A percentile compares a stretch with the other conserved stretches of the same genome.
Evolutionary conservation across 2,797 vertebrate species (phyloP).

Genomic region (Peromyscus melanophrys): DNA sequence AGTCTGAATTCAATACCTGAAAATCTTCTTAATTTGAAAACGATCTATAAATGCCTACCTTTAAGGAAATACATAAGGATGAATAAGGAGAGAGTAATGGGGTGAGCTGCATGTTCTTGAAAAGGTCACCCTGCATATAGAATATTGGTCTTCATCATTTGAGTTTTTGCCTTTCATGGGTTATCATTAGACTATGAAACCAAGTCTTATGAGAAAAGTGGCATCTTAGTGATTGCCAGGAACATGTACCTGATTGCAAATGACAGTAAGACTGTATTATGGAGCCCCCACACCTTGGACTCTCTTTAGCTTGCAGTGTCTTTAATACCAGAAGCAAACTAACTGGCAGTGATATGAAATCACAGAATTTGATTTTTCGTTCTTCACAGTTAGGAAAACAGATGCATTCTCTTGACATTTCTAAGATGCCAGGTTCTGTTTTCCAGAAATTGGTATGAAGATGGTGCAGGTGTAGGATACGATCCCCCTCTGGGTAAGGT

Average conservation of each 20-base stretch:
- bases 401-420: neutral
- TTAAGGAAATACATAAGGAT: constrained; percentile 46
- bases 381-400: constrained; percentile 41
- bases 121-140: constrained; percentile 67
- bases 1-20: constrained; percentile 20
- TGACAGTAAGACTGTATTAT: constrained; percentile 79
- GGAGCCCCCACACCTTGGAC: constrained; percentile 41
- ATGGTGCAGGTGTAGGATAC: neutral
- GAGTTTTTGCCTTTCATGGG: constrained; percentile 25
- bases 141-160: constrained; percentile 79
- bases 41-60: neutral
- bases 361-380: constrained; percentile 44
- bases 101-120: constrained; percentile 2
- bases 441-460: constrained; percentile 4
- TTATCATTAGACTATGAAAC: constrained; percentile 37
- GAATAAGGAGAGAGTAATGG: neutral
- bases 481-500: neutral
- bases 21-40: constrained; percentile 64
- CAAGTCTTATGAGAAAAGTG: constrained; percentile 68
- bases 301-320: constrained; percentile 68
- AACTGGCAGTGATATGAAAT: constrained; percentile 76
- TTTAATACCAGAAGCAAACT: constrained; percentile 75
- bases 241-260: constrained; percentile 79
- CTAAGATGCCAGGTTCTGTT: neutral
- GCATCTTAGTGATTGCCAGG: constrained; percentile 70